Conservation (phyloP, 1,140 invertebrate species). For the Drosophila oshimai region DNA sequence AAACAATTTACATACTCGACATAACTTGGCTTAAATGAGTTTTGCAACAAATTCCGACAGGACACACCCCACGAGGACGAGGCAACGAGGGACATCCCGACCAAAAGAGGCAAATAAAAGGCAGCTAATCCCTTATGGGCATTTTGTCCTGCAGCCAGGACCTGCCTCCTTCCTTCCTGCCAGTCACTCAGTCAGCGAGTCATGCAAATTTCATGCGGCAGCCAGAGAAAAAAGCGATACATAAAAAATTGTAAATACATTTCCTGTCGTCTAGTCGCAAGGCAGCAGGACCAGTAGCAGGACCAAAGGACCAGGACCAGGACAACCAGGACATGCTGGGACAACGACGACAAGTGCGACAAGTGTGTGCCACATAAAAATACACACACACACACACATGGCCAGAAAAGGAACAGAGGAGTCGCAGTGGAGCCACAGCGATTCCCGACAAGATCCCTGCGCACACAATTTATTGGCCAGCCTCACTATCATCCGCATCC, state of each 20-base stretch:
- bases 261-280: slow-evolving; percentile 78
- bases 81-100: too few species aligned
- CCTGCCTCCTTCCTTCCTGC: neutral
- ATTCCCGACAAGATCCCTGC: slow-evolving; percentile 44
- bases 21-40: slow-evolving; percentile 82
- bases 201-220: slow-evolving; percentile 73
- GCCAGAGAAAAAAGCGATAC: slow-evolving; percentile 61
- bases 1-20: slow-evolving; percentile 81
- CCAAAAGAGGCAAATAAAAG: neutral
- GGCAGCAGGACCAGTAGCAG: slow-evolving; percentile 1
- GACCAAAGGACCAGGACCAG: slow-evolving; percentile 11
- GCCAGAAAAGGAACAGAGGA: neutral
- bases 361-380: slow-evolving; percentile 62
- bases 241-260: slow-evolving; percentile 80
- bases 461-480: slow-evolving; percentile 50
- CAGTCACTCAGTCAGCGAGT: slow-evolving; percentile 36
- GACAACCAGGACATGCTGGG: slow-evolving; percentile 30
- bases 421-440: neutral
- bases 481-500: neutral
- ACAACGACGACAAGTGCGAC: slow-evolving; percentile 72
- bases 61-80: too few species aligned
- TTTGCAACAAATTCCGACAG: slow-evolving; percentile 77
- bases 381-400: slow-evolving; percentile 8
- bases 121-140: slow-evolving; percentile 82
- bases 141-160: slow-evolving; percentile 62